Evolutionary conservation across 2,113 vertebrate genomes (phyloP).

Genomic region (Sturnira hondurensis): DNA sequence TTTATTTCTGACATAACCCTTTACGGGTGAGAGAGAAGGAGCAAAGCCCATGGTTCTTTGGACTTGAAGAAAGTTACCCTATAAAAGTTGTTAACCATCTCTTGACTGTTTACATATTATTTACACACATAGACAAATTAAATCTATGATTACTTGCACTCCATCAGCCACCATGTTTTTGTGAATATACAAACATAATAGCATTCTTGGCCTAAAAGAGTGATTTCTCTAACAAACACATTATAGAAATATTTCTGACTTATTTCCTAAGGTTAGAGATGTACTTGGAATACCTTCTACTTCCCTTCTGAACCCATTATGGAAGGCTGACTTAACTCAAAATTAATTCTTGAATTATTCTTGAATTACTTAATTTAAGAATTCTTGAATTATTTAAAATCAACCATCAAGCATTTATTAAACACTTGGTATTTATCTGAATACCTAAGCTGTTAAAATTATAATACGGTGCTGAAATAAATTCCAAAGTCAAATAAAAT

Average conservation of each 20-base stretch:
- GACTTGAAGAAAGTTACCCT: background rate
- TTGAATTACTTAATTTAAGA: background rate
- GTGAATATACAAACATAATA: background rate
- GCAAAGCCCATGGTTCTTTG: background rate
- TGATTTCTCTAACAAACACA: constrained; percentile 11
- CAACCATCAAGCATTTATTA: background rate
- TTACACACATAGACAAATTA: background rate
- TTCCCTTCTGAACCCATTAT: background rate
- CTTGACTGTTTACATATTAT: background rate
- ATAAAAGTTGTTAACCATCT: background rate
- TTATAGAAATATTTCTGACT: background rate
- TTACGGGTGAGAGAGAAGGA: background rate
- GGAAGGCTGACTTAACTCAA: background rate
- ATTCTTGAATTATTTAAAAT: background rate
- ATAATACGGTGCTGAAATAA: background rate
- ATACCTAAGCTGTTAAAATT: background rate
- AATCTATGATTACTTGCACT: constrained; percentile 3
- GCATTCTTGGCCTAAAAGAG: background rate
- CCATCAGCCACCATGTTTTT: background rate
- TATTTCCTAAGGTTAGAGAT: background rate
- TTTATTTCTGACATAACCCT: constrained; percentile 2
- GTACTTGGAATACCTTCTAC: background rate
- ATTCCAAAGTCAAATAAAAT: constrained; percentile 23
- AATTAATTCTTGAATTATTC: constrained; percentile 14
- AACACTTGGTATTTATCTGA: constrained; percentile 22